Conservation (phyloP, 2,113 vertebrate species). For the Donacobius atricapilla region DNA sequence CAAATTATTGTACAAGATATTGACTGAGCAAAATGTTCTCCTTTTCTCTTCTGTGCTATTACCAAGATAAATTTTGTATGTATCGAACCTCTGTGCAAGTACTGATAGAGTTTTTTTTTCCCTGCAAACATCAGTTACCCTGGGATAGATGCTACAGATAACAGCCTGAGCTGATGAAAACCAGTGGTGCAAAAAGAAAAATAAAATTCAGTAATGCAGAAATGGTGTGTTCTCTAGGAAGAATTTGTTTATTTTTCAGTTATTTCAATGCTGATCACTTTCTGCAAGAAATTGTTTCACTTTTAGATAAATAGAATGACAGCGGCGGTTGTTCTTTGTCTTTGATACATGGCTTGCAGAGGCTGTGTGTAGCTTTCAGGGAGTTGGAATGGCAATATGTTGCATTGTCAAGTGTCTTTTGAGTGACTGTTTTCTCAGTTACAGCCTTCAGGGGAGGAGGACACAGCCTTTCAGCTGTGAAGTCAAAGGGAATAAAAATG, state of each 20-base stretch:
- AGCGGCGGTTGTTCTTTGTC: background rate
- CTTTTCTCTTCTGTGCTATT: background rate
- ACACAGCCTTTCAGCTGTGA: background rate
- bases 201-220: background rate
- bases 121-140: background rate
- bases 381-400: background rate
- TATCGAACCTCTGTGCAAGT: background rate
- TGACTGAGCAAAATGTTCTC: background rate
- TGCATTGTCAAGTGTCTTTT: background rate
- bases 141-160: background rate
- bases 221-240: background rate
- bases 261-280: background rate
- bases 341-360: background rate
- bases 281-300: background rate
- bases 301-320: constrained; percentile 6
- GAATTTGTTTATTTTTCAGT: background rate
- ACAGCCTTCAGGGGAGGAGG: background rate
- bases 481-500: background rate
- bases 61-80: background rate
- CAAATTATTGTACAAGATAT: background rate
- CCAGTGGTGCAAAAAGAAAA: background rate
- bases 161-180: background rate
- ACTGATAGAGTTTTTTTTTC: background rate
- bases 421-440: background rate
- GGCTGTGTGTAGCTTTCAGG: background rate